Evolutionary conservation across 2,113 vertebrate species (phyloP), one percentile per base, ranked within the genome.

Genomic region (Aegotheles bennettii): DNA sequence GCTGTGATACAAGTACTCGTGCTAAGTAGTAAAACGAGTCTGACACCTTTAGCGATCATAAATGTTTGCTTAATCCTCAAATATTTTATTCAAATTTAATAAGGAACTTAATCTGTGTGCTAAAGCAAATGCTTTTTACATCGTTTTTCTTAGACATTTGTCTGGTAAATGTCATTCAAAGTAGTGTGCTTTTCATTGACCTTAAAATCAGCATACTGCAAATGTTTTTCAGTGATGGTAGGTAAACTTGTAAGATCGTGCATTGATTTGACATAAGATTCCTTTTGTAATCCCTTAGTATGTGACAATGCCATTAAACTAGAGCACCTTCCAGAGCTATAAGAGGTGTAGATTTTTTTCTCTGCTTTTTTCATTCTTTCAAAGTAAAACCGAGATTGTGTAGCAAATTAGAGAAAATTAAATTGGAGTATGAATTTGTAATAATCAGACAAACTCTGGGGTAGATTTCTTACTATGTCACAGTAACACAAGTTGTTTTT

Each of bases 331-430:
- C 10, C 74, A n/a, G 11, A 75, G 26, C 13, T 45, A 5, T 13
- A 67, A 35, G 60, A 36, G 29, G 8, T 36, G 10, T 29, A 7
- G 4, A 19, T 31, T 42, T n/a, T 29, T 64, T 54, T 4, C 1
- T 1, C 8, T 4, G 11, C 3, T 50, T 84, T 33, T 53, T 45
- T 67, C 13, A 9, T 80, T 64, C 19, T 38, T 81, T 57, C 26
- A 9, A 56, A 47, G 7, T 12, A 73, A 63, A 82, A 42, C 13
- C 29, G 61, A 3, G 0, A 2, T 47, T 23, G 6, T 59, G 9
- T 61, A 59, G 61, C 33, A 31, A 70, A 60, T n/a, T 45, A 81
- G 38, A 65, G 24, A 79, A 87, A 78, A 76, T 26, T 0, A 59
- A 63, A 54, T 56, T 29, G 6, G 5, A 4, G 63, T 89, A 43